Evolutionary conservation across 2,888 invertebrate species (phyloP).

Genomic region (Drosophila sordidula): DNA sequence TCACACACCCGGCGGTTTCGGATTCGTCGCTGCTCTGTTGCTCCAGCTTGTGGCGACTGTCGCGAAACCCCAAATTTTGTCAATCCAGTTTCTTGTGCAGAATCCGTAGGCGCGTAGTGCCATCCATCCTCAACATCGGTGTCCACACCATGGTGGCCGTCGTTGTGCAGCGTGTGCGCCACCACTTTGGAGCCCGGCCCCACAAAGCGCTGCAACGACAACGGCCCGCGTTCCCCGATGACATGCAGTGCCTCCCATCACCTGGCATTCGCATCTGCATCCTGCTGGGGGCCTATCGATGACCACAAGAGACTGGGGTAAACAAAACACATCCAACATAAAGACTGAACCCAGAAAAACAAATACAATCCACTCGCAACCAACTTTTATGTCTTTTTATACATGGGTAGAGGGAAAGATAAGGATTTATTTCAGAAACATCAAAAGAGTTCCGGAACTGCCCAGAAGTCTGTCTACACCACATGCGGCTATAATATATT

Average conservation of each 20-base stretch:
- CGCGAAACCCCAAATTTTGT: constrained; percentile 32
- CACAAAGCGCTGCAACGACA: constrained; percentile 12
- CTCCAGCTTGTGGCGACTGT: constrained; percentile 56
- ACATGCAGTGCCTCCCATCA: not conserved
- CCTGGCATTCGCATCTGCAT: constrained; percentile 14
- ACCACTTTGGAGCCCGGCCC: constrained; percentile 50
- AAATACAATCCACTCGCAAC: not conserved
- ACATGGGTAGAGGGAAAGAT: not conserved
- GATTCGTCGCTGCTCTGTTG: constrained; percentile 55
- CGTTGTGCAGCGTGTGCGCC: constrained; percentile 41
- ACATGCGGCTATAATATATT: too few relatives aligned
- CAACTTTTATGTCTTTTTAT: constrained; percentile 14
- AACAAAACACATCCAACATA: not conserved
- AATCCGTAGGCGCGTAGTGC: constrained; percentile 55
- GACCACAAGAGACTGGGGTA: constrained; percentile 51
- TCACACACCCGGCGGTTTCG: constrained; percentile 24
- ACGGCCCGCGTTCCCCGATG: constrained; percentile 37
- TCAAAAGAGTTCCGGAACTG: too few relatives aligned
- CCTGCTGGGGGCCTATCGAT: constrained; percentile 55
- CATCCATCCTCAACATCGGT: constrained; percentile 38
- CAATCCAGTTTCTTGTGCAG: constrained; percentile 54
- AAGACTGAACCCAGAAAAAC: constrained; percentile 58
- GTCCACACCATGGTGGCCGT: constrained; percentile 28
- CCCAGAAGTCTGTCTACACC: too few relatives aligned
- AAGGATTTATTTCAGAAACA: not conserved